These are phyloP conservation scores for Rotaria magnacalcarata DNA, from an alignment of 2,888 invertebrate genomes.

Conservation along the genomic window DNA sequence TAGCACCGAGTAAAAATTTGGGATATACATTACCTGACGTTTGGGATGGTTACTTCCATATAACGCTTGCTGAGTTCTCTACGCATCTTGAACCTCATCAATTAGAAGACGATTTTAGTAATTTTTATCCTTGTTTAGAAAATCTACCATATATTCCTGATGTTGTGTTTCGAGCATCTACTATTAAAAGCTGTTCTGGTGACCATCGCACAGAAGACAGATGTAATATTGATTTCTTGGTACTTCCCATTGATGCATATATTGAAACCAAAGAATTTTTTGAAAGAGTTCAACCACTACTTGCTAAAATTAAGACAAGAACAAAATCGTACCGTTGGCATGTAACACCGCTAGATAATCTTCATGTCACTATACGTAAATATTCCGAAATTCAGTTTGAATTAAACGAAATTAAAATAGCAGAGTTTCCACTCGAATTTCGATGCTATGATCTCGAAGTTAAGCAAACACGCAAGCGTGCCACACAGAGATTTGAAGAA, in stretches of 20 bases:
- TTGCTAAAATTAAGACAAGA: not conserved
- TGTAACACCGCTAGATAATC: not conserved
- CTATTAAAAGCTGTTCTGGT: too few relatives aligned
- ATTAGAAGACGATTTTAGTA: not conserved
- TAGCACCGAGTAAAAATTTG: not conserved
- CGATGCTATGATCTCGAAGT: not conserved
- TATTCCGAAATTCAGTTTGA: not conserved
- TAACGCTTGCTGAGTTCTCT: not conserved
- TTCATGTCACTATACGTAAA: slow-evolving; percentile 2
- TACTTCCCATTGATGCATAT: not conserved
- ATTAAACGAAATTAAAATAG: not conserved
- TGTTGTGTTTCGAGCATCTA: not conserved
- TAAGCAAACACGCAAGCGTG: not conserved
- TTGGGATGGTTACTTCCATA: not conserved
- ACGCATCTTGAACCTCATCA: not conserved
- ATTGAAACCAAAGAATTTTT: not conserved
- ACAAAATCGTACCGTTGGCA: not conserved
- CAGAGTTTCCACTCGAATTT: not conserved
- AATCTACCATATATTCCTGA: not conserved
- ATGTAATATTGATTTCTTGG: not conserved
- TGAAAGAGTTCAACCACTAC: not conserved
- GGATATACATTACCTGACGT: not conserved
- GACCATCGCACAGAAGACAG: too few relatives aligned
- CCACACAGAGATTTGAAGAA: not conserved
- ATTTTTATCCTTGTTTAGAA: not conserved